Evolutionary conservation across 2,888 invertebrate species (phyloP).

Genomic region (Clivina fossor): DNA sequence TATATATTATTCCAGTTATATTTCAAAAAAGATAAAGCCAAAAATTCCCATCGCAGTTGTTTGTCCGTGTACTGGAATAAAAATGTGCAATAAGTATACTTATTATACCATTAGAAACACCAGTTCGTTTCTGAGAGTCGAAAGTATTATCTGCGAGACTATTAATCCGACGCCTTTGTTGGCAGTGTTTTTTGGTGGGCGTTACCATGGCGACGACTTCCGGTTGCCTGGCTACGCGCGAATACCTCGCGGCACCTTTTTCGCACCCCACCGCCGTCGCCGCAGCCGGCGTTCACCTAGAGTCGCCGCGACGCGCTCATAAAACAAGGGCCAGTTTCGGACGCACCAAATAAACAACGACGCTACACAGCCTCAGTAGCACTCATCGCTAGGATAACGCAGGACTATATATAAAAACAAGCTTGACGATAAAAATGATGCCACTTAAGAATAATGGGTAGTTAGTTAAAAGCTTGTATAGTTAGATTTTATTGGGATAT

Average conservation of each 20-base stretch:
- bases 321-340: conserved; percentile 30
- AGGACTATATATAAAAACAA: too few relatives aligned
- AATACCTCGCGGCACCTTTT: conserved; percentile 43
- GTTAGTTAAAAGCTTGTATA: too few relatives aligned
- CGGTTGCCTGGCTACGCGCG: conserved; percentile 51
- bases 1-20: too few relatives aligned
- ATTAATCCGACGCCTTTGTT: conserved; percentile 54
- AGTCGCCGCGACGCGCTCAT: conserved; percentile 23
- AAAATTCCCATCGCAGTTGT: neutral
- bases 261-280: conserved; percentile 40
- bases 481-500: too few relatives aligned
- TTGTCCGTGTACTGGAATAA: conserved; percentile 22
- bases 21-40: too few relatives aligned
- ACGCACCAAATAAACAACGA: too few relatives aligned
- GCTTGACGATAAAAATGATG: too few relatives aligned
- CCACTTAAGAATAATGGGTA: too few relatives aligned
- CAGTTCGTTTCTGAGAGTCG: too few relatives aligned
- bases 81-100: too few relatives aligned
- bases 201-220: conserved; percentile 52
- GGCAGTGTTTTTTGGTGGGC: conserved; percentile 53
- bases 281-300: conserved; percentile 43
- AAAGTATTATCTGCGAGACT: conserved; percentile 52
- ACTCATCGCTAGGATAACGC: conserved; percentile 21
- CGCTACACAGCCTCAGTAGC: too few relatives aligned
- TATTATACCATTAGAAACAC: conserved; percentile 52